phyloP scores from a whole-genome alignment of 53 echinoderm and acorn worm genomes.

The Antedon mediterranea region DNA sequence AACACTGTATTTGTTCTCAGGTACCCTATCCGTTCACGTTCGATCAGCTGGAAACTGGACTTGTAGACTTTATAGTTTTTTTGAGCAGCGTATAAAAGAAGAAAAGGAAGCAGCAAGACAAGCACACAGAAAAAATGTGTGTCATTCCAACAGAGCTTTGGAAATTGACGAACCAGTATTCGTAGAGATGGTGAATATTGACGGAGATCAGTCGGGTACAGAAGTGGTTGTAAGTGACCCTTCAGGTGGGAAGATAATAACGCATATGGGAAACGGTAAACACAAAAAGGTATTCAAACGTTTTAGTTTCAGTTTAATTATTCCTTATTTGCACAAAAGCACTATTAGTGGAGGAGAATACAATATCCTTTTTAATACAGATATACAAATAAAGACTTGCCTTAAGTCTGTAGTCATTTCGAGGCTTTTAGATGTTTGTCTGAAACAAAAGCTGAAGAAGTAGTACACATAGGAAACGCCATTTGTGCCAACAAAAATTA shows the following conservation, averaged over 20 bases:
- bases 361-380: too few relatives aligned
- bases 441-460: too few relatives aligned
- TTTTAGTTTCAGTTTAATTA: too few relatives aligned
- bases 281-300: neutral
- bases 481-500: too few relatives aligned
- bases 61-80: conserved; percentile 59
- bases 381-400: too few relatives aligned
- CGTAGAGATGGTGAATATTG: neutral
- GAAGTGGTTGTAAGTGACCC: neutral
- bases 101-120: neutral
- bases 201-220: neutral
- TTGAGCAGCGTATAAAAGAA: conserved; percentile 50
- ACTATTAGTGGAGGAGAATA: too few relatives aligned
- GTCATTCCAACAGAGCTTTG: neutral
- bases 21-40: conserved; percentile 62
- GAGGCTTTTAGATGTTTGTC: too few relatives aligned
- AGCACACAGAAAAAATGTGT: neutral
- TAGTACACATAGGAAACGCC: too few relatives aligned
- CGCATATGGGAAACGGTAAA: neutral
- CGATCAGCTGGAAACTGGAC: conserved; percentile 95
- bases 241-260: neutral
- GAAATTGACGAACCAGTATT: neutral
- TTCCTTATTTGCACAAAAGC: too few relatives aligned
- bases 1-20: too few relatives aligned
- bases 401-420: too few relatives aligned